A percentile compares a stretch with the other conserved stretches of the same genome.
Evolutionary conservation across 2,888 invertebrate species (phyloP).

Genomic region (Drosophila setosimentum): DNA sequence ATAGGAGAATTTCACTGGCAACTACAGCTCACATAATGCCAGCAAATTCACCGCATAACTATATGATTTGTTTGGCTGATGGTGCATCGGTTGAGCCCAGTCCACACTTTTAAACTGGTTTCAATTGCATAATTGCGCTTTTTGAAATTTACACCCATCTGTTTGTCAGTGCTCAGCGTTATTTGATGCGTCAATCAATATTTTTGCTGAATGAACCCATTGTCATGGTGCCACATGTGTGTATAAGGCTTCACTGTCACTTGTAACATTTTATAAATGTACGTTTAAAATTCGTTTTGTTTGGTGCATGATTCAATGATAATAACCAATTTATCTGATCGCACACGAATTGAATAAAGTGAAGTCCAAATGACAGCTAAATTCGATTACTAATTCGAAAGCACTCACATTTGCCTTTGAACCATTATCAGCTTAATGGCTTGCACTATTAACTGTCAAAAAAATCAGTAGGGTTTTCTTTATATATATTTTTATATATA

Average conservation of each 20-base stretch:
- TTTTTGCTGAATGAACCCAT: conserved; percentile 59
- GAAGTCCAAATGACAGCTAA: background rate
- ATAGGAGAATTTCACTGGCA: conserved; percentile 29
- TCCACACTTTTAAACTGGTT: conserved; percentile 7
- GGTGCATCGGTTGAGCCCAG: conserved; percentile 13
- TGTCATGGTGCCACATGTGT: conserved; percentile 38
- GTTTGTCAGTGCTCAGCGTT: conserved; percentile 29
- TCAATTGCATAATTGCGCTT: conserved; percentile 47
- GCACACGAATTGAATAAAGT: conserved; percentile 8
- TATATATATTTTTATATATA: background rate
- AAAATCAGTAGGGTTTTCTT: background rate
- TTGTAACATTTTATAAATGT: conserved; percentile 47
- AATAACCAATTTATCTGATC: conserved; percentile 35
- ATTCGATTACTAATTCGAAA: background rate
- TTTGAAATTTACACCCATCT: conserved; percentile 53
- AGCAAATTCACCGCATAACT: conserved; percentile 46
- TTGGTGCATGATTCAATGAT: background rate
- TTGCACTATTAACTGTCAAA: background rate
- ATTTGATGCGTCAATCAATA: conserved; percentile 73
- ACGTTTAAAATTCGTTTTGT: background rate
- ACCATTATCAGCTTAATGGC: background rate
- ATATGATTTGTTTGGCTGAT: conserved; percentile 44
- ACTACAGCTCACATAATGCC: conserved; percentile 32
- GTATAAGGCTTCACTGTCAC: conserved; percentile 25
- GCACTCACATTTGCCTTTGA: background rate